Evolutionary conservation across 2,888 invertebrate genomes (phyloP), one percentile per base, ranked within the genome.

Genomic region (Hypomecis atomaria): DNA sequence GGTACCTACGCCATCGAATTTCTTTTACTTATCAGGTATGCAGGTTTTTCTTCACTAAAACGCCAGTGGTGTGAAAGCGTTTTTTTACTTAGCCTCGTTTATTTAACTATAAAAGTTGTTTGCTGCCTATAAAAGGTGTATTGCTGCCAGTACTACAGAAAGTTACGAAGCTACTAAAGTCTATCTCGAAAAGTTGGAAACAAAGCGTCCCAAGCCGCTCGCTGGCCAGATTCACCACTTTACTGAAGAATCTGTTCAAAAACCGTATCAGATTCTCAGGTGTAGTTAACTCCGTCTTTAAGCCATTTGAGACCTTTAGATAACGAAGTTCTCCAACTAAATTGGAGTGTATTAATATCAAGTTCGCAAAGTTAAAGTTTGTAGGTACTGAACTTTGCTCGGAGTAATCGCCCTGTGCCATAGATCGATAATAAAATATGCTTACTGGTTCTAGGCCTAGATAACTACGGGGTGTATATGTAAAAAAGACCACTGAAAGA

Each of bases 331-430:
- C 78, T 72, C 68, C 67, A 73, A 86, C 81, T 81, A 82, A 83
- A 85, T 81, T 80, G 79, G 79, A 78, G 82, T 82, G 80, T 85
- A 85, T 86, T 86, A 86, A 86, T 86, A 85, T 82, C 81, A 77
- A 78, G 83, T 84, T 84, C 74, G 75, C 74, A 78, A 78, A 79
- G 81, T 77, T 81, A 77, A 83, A 83, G 78, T 84, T 81, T 66
- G 59, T 23, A 23, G 23, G 23, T 57, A 59, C 62, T 67, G 66
- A 85, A 84, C 78, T 85, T 83, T 69, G 76, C 72, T 69, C 64
- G 75, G 78, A 76, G 80, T 84, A 86, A 86, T 85, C 79, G 77
- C 75, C 76, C 76, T 70, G 72, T 69, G 72, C 69, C 53, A 60
- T 48, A 66, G 66, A 68, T 70, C 66, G 68, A 48, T 65, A 52